Evolutionary conservation across 2,113 vertebrate genomes (phyloP).

Genomic region (Arenaria interpres): DNA sequence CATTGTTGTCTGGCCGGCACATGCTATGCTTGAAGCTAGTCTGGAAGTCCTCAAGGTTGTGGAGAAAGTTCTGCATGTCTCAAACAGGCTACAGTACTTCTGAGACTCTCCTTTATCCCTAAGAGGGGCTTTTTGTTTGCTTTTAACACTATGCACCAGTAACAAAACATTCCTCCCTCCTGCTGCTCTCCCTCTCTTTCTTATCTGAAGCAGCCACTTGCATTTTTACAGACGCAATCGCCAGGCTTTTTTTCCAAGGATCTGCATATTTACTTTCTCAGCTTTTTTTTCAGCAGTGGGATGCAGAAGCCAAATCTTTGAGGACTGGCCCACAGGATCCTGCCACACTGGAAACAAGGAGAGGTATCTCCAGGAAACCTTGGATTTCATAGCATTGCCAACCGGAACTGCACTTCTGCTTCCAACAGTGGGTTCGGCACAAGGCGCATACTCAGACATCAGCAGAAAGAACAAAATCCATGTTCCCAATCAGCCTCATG

Average conservation of each 20-base stretch:
- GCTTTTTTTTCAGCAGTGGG: not conserved
- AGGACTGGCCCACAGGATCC: not conserved
- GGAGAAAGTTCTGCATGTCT: not conserved
- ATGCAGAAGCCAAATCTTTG: not conserved
- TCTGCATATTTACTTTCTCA: not conserved
- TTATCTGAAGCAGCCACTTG: not conserved
- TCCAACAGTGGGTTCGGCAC: not conserved
- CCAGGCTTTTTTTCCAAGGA: not conserved
- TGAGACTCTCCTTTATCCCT: not conserved
- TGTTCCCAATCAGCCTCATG: not conserved
- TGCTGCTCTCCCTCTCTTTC: not conserved
- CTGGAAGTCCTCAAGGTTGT: constrained; percentile 18
- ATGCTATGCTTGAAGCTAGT: fast-evolving
- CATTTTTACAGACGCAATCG: not conserved
- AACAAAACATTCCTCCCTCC: not conserved
- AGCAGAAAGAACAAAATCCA: not conserved
- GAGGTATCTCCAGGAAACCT: not conserved
- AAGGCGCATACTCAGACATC: not conserved
- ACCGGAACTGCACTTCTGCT: not conserved
- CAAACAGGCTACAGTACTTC: not conserved
- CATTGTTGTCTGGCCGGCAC: constrained; percentile 15
- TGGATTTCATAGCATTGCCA: not conserved
- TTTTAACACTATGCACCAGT: not conserved
- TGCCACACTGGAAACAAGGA: not conserved
- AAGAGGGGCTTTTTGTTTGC: not conserved